Evolutionary conservation across 2,797 vertebrate species (phyloP), one percentile per base, ranked within the genome.

Genomic region (Cossypha niveicapilla): DNA sequence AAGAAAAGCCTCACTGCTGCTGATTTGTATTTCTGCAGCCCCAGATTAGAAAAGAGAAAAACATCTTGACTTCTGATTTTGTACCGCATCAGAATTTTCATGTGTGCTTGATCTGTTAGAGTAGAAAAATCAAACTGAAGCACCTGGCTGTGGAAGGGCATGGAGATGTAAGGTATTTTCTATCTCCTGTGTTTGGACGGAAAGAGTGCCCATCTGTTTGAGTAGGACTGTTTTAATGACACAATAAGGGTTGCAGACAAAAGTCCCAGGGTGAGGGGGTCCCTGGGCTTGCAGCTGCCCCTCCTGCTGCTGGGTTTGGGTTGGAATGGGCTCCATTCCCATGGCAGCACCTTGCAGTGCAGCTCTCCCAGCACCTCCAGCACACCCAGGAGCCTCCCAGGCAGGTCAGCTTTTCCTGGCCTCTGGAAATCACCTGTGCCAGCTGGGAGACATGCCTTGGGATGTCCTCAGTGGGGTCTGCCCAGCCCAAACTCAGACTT

Each of bases 91-190:
- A 27, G 27, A 44, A 48, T 82, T 71, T 82, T 60, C 35, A 4
- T 0, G 0, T 58, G 30, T n/a, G 8, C 45, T 62, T 0, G 0
- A 41, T 88, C 57, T 39, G 14, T 61, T 57, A 65, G 13, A 48
- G 57, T 6, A 61, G 80, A 42, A 89, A 63, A 14, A 79, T 27
- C 67, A 50, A 47, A 68, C 19, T 15, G 80, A 75, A 92, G 48
- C 39, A 35, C 39, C 41, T 86, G 13, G 9, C 23, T 63, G 44
- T 67, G n/a, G 30, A 86, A 63, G 47, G 50, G n/a, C 30, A 18
- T 6, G 24, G 77, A 79, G 54, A 48, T 1, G 10, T 48, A 48
- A 76, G 22, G 27, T 63, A 39, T 65, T 91, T 66, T 35, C 47
- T 50, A 1, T 18, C 60, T 76, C 60, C 62, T 35, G 27, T 0